Evolutionary conservation across 1,140 invertebrate species (phyloP).

Genomic region (Drosophila takahashii): DNA sequence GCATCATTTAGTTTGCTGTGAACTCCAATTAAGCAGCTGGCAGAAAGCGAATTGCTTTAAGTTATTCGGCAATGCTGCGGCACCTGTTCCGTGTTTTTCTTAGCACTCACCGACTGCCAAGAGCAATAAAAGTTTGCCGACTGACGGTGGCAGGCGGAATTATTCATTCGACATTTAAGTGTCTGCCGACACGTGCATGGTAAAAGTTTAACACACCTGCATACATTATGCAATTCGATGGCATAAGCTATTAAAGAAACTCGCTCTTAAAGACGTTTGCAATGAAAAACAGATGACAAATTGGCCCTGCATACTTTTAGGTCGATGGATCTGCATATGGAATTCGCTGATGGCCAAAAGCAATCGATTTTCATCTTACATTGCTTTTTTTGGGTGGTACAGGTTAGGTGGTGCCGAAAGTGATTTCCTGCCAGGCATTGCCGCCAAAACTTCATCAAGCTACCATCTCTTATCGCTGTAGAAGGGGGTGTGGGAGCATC

Average conservation of each 20-base stretch:
- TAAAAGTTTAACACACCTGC: slow-evolving; percentile 70
- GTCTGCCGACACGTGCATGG: slow-evolving; percentile 65
- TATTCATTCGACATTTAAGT: slow-evolving; percentile 82
- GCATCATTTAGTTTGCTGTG: slow-evolving; percentile 29
- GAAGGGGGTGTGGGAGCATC: background rate
- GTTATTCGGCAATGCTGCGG: slow-evolving; percentile 56
- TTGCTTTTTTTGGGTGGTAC: slow-evolving; percentile 9
- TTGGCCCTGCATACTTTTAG: slow-evolving; percentile 61
- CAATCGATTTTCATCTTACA: slow-evolving; percentile 64
- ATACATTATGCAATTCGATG: slow-evolving; percentile 32
- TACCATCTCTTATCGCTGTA: slow-evolving; percentile 55
- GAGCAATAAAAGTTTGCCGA: slow-evolving; percentile 60
- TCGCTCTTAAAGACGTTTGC: slow-evolving; percentile 35
- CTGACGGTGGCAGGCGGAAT: slow-evolving; percentile 66
- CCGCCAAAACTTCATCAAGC: slow-evolving; percentile 55
- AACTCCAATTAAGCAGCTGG: slow-evolving; percentile 60
- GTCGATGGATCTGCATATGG: slow-evolving; percentile 63
- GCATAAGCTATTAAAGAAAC: slow-evolving; percentile 46
- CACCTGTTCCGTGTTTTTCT: slow-evolving; percentile 27
- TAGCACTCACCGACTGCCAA: slow-evolving; percentile 25
- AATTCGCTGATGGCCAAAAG: slow-evolving; percentile 58
- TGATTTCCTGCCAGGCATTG: slow-evolving; percentile 62
- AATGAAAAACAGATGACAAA: slow-evolving; percentile 52
- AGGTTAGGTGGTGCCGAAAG: slow-evolving; percentile 37
- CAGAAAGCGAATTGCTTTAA: slow-evolving; percentile 53